These are phyloP conservation scores for Corapipo altera DNA, from an alignment of 2,113 vertebrate genomes.

Conservation along the genomic window DNA sequence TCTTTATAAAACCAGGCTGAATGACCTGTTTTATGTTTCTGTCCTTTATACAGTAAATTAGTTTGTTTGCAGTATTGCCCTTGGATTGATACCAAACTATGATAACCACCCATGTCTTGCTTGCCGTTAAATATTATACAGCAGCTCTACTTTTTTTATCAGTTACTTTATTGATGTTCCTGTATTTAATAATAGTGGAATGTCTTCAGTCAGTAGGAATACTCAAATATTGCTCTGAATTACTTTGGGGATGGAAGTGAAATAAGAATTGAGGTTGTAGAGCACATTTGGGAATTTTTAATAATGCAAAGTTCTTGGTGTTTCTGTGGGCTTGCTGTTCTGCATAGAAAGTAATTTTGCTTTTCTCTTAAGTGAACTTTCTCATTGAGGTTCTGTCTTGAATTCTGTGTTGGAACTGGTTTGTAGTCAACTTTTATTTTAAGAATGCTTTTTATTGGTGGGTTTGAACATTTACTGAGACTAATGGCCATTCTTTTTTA, in stretches of 20 bases:
- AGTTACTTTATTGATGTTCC: not conserved
- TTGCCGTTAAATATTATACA: not conserved
- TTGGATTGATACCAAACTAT: conserved; percentile 2
- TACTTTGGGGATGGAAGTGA: not conserved
- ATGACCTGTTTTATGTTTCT: not conserved
- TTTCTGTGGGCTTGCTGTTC: not conserved
- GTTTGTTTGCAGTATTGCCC: not conserved
- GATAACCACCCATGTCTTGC: not conserved
- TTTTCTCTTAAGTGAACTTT: not conserved
- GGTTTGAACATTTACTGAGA: not conserved
- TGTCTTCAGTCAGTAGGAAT: not conserved
- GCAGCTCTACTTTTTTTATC: not conserved
- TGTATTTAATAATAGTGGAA: not conserved
- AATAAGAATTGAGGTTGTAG: not conserved
- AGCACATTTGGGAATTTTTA: not conserved
- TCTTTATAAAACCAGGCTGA: not conserved
- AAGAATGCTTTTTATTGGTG: not conserved
- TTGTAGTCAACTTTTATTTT: not conserved
- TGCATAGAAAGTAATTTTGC: not conserved
- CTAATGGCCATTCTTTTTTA: not conserved
- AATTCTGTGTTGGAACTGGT: not conserved
- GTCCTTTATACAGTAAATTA: not conserved
- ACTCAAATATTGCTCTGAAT: not conserved
- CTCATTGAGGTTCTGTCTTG: not conserved
- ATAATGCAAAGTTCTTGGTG: not conserved